Conservation (phyloP, 2,797 vertebrate genomes). For the Sphaeramia orbicularis region DNA sequence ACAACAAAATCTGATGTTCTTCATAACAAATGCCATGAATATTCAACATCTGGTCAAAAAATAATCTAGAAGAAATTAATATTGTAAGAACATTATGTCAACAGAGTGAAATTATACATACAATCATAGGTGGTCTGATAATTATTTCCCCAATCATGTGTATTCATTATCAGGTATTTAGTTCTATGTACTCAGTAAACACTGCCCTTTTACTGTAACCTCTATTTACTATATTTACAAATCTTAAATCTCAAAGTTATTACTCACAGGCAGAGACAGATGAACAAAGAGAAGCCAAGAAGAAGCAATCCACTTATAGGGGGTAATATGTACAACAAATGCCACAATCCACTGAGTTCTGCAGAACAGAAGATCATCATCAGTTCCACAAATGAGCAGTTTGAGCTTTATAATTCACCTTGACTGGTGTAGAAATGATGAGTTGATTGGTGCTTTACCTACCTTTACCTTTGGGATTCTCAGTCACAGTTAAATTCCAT, state of each 20-base stretch:
- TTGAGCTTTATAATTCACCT: neutral
- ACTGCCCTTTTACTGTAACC: no score
- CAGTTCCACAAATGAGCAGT: neutral
- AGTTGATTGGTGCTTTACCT: neutral
- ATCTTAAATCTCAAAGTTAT: neutral
- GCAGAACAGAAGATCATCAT: slow-evolving; percentile 7
- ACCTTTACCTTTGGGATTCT: slow-evolving; percentile 34
- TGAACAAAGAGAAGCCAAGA: neutral
- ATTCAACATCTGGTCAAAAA: no score
- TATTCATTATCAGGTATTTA: no score
- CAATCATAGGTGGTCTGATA: no score
- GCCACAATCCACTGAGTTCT: rapidly evolving
- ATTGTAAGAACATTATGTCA: no score
- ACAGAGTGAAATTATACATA: no score
- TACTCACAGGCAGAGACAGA: slow-evolving; percentile 49
- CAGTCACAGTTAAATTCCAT: slow-evolving; percentile 55
- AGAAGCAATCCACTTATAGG: slow-evolving; percentile 22
- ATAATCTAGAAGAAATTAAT: no score
- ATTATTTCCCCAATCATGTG: no score
- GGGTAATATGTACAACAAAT: neutral
- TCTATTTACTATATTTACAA: neutral
- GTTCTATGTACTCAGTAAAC: no score
- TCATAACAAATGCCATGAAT: no score
- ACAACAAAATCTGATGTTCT: no score
- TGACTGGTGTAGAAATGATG: neutral